Evolutionary conservation across 1,140 invertebrate species (phyloP).

Genomic region (Dufourea novaeangliae): DNA sequence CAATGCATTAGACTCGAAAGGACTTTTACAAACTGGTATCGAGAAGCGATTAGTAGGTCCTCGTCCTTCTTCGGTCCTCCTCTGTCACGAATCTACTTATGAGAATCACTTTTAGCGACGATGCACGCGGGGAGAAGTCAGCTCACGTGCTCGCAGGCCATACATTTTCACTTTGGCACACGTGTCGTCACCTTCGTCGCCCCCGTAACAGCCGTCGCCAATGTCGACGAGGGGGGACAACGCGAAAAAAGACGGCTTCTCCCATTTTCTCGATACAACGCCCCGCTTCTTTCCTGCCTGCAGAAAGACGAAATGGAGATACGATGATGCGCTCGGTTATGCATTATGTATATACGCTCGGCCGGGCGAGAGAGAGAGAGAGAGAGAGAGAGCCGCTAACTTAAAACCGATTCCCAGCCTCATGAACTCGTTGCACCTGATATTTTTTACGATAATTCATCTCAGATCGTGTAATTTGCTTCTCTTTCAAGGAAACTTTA

Average conservation of each 20-base stretch:
- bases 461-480: not conserved
- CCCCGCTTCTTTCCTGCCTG: conserved; percentile 37
- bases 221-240: conserved; percentile 46
- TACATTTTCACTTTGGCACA: conserved; percentile 83
- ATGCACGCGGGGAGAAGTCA: conserved; percentile 65
- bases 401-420: conserved; percentile 63
- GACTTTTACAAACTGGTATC: conserved; percentile 69
- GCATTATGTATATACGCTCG: conserved; percentile 64
- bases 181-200: conserved; percentile 78
- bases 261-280: conserved; percentile 57
- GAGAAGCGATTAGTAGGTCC: conserved; percentile 77
- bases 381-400: conserved; percentile 55
- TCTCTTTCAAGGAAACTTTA: not conserved
- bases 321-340: conserved; percentile 69
- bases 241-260: conserved; percentile 38
- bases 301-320: conserved; percentile 64
- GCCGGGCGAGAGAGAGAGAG: not conserved
- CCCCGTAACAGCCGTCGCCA: conserved; percentile 73
- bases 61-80: conserved; percentile 41
- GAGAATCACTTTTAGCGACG: conserved; percentile 72
- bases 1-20: no score
- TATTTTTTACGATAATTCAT: not conserved
- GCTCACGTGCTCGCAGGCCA: conserved; percentile 76
- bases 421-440: conserved; percentile 18
- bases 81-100: conserved; percentile 68